phyloP scores from a whole-genome alignment of 2,797 vertebrate species.

The Danio aesculapii region DNA sequence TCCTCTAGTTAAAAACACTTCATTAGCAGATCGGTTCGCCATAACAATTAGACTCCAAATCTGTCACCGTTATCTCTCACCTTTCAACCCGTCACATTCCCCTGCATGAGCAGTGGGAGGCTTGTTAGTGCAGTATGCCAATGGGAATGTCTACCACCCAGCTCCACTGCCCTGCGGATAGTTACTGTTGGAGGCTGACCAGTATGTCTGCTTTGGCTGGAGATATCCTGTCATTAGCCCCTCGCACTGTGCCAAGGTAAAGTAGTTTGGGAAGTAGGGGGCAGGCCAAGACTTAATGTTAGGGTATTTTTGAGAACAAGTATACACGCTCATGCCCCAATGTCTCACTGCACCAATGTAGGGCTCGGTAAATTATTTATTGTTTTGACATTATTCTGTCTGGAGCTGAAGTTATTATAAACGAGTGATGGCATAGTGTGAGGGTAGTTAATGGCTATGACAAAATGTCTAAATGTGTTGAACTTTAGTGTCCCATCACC shows the following conservation, averaged over 20 bases:
- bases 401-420: slow-evolving; percentile 54
- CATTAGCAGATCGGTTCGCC: background rate
- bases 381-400: slow-evolving; percentile 56
- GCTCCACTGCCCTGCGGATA: slow-evolving; percentile 40
- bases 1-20: background rate
- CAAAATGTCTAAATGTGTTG: background rate
- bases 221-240: slow-evolving; percentile 76
- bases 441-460: background rate
- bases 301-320: slow-evolving; percentile 60
- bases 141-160: slow-evolving; percentile 34
- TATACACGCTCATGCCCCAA: slow-evolving; percentile 60
- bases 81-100: slow-evolving; percentile 8
- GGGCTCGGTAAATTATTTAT: slow-evolving; percentile 44
- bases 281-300: slow-evolving; percentile 68
- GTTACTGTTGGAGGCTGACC: slow-evolving; percentile 65
- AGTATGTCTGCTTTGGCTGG: slow-evolving; percentile 64
- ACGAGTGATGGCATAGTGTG: slow-evolving; percentile 38
- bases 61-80: background rate
- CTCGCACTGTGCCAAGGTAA: slow-evolving; percentile 64
- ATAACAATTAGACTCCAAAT: background rate
- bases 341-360: slow-evolving; percentile 35
- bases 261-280: slow-evolving; percentile 68
- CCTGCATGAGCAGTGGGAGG: background rate
- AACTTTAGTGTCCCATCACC: background rate
- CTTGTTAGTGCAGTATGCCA: slow-evolving; percentile 1